These are phyloP conservation scores for Cartodere bifasciata DNA, from an alignment of 2,888 invertebrate genomes.

Conservation along the genomic window DNA sequence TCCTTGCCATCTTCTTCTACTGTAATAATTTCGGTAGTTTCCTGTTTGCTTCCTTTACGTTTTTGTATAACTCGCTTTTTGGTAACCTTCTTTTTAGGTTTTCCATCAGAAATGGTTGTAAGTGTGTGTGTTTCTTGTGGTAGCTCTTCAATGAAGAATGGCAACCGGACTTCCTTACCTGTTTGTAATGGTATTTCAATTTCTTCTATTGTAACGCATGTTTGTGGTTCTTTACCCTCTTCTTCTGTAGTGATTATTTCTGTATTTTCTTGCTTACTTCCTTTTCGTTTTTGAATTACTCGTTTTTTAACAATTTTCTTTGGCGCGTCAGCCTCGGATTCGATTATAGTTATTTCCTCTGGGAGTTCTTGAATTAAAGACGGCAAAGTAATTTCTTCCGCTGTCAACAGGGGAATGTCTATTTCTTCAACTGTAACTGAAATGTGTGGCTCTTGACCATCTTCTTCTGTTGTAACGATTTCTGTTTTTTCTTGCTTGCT, in stretches of 20 bases:
- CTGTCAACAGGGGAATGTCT: conserved; percentile 9
- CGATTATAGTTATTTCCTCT: conserved; percentile 21
- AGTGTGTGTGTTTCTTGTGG: conserved; percentile 22
- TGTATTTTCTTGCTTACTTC: conserved; percentile 32
- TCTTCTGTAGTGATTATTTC: conserved; percentile 36
- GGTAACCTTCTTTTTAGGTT: conserved; percentile 24
- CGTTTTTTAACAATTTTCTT: conserved; percentile 31
- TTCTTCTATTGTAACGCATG: conserved; percentile 29
- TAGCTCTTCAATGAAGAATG: conserved; percentile 21
- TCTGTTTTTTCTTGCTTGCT: conserved; percentile 18
- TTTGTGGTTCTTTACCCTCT: conserved; percentile 30
- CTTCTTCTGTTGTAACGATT: conserved; percentile 17
- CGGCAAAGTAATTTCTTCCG: conserved; percentile 10
- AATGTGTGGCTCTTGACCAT: conserved; percentile 16
- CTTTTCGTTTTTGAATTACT: conserved; percentile 33
- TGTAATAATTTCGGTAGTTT: conserved; percentile 23
- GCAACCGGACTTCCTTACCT: conserved; percentile 32
- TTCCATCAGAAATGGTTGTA: conserved; percentile 14
- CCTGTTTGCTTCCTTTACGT: conserved; percentile 26
- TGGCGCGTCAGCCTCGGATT: conserved; percentile 21
- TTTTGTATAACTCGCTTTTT: conserved; percentile 30
- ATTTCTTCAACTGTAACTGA: conserved; percentile 12
- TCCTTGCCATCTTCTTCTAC: conserved; percentile 20
- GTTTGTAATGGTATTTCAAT: conserved; percentile 24
- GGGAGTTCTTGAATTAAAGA: conserved; percentile 22